Evolutionary conservation across 2,888 invertebrate species (phyloP).

Genomic region (Metacarcinus magister): DNA sequence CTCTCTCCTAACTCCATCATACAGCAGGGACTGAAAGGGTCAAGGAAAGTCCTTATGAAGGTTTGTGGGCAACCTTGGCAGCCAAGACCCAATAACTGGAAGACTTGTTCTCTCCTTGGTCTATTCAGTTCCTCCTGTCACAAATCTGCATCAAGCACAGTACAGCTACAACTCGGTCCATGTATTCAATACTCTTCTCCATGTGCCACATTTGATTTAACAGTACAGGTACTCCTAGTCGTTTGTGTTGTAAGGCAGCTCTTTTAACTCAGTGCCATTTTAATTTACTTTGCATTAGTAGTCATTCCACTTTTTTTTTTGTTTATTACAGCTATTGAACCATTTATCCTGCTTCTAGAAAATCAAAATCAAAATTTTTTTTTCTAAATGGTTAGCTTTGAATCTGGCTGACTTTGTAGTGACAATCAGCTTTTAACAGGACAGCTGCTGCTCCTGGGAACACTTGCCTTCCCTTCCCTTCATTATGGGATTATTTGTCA

Average conservation of each 20-base stretch:
- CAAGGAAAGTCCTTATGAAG: slow-evolving; percentile 56
- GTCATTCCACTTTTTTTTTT: no score
- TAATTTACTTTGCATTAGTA: no score
- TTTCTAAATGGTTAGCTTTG: no score
- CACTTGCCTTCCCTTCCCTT: no score
- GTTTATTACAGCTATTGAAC: no score
- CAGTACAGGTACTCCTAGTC: background rate
- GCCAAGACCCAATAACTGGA: slow-evolving; percentile 62
- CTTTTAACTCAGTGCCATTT: no score
- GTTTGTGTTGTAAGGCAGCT: slow-evolving; percentile 10
- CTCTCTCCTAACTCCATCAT: background rate
- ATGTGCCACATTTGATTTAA: background rate
- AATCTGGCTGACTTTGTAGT: no score
- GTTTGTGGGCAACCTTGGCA: slow-evolving; percentile 66
- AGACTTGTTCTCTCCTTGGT: background rate
- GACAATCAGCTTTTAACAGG: no score
- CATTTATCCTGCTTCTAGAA: no score
- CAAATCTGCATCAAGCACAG: background rate
- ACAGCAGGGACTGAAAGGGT: background rate
- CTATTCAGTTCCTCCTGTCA: background rate
- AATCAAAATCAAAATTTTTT: no score
- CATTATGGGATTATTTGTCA: no score
- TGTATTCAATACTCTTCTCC: background rate
- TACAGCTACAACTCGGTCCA: background rate
- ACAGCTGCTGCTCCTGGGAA: no score